Base-by-base conservation (phyloP, 2,797 vertebrate species). In the Myotis pilosus region DNA sequence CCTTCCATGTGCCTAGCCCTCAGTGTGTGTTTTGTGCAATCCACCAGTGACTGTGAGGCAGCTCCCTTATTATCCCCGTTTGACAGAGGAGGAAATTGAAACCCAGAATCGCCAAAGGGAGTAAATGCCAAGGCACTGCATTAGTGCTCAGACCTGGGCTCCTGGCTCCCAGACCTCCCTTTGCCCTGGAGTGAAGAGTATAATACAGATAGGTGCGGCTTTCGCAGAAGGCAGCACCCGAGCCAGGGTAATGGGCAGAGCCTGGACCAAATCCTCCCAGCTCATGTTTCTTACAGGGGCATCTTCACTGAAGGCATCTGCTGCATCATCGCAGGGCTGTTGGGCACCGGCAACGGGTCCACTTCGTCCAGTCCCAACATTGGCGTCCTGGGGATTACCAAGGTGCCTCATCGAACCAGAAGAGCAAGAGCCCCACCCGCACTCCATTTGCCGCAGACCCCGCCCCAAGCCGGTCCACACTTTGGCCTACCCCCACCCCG, bases 281-380 rank as follows among this genome's bases (percentile, higher is more conserved):
- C 19, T 0, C 22, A 36, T 11, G 38, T 89, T 88, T 74, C 51
- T 85, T 94, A 60, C 97, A 99, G 99, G 95, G 99, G 99, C 9
- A 99, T 99, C 97, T 99, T 99, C 98, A 99, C 97, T 0, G 99
- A 99, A 94, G 99, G 99, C 3, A 47, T 99, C 91, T 99, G 99
- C 96, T 99, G 99, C 97, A 98, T 99, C 97, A 99, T 99, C 2
- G 99, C 99, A 1, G 99, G 99, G 30, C 98, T 99, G 28, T 47
- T 99, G 92, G 99, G 99, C 72, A 99, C 99, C 0, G 99, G 99
- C 95, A 99, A 99, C 0, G 99, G 99, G 44, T 99, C 99, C 82
- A 99, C 99, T 8, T 99, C 99, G 47, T 99, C 99, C 95, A 99
- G 99, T 97, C 99, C 99, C 92, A 99, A 99, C 97, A 99, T 99